Evolutionary conservation across 2,797 vertebrate genomes (phyloP).

Genomic region (Tiaroga cobitis): DNA sequence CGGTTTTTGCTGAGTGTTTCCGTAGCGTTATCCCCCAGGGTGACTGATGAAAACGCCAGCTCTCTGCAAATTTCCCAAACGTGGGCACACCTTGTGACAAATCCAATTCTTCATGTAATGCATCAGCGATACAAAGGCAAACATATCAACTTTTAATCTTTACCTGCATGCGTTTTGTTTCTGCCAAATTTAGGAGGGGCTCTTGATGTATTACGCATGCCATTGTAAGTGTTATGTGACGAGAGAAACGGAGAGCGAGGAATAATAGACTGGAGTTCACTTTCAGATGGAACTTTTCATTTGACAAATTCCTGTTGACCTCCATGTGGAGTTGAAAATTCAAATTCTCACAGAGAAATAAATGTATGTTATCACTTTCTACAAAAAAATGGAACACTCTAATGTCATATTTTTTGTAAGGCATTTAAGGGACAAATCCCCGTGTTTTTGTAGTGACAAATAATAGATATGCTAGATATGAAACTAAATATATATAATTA

Average conservation of each 20-base stretch:
- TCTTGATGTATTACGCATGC: background rate
- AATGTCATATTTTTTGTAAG: background rate
- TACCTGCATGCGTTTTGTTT: slow-evolving; percentile 35
- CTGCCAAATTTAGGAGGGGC: slow-evolving; percentile 10
- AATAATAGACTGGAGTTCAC: background rate
- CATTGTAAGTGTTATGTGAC: background rate
- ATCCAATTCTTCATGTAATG: slow-evolving; percentile 55
- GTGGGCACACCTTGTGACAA: slow-evolving; percentile 52
- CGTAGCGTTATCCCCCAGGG: slow-evolving; percentile 44
- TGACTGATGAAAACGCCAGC: slow-evolving; percentile 53
- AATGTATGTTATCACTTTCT: background rate
- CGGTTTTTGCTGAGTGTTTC: slow-evolving; percentile 41
- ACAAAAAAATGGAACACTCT: no score
- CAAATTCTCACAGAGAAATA: background rate
- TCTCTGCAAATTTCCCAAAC: slow-evolving; percentile 52
- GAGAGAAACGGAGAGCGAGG: background rate
- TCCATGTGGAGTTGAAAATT: background rate
- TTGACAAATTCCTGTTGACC: background rate
- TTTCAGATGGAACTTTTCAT: slow-evolving; percentile 14
- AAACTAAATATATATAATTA: background rate
- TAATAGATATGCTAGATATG: background rate
- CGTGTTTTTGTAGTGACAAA: background rate
- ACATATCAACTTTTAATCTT: slow-evolving; percentile 55
- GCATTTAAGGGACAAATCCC: background rate
- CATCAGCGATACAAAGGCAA: slow-evolving; percentile 52